Base-by-base conservation (phyloP, 2,888 invertebrate species). In the Itoplectis maculator region DNA sequence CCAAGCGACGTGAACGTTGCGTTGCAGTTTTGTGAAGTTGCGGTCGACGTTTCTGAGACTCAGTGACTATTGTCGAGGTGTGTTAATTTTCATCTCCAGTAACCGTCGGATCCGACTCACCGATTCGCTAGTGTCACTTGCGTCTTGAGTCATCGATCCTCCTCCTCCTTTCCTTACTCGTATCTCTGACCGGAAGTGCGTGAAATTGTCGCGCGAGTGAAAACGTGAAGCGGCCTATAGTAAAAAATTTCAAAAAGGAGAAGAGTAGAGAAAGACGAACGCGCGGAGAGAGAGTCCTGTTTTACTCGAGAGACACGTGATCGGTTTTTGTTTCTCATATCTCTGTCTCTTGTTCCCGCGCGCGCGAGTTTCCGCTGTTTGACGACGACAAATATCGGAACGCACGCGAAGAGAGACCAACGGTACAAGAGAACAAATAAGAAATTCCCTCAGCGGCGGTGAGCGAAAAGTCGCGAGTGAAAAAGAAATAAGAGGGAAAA, bases 371-470 rank as follows among this genome's bases (percentile, higher is more conserved):
- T 23, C 49, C 56, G 66, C 45, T 82, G 82, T 82, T 82, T 82
- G 79, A 82, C 79, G 66, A 79, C 65, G 79, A 75, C 79, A 82
- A 82, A 82, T 82, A 79, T 75, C 82, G 72, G 73, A 77, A 77
- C 65, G 68, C 49, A 74, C 54, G 56, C 63, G 68, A n/a, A n/a
- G n/a, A 76, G 68, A 63, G 69, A 29, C 18, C n/a, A 56, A 56
- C 69, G 40, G 15, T 11, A 40, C 18, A 63, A 15, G 23, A 35
- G 47, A 11, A 29, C 40, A 69, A 13, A 54, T 4, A 23, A 54
- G 23, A n/a, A n/a, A n/a, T n/a, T 3, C 72, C 18, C 15, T 45
- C 37, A 45, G 51, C 42, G 54, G 42, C 47, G 65, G 37, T 29
- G 40, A 56, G 20, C 77, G 56, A 66, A 73, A 74, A 70, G 15